Evolutionary conservation across 2,797 vertebrate genomes (phyloP).

Genomic region (Podargus strigoides): DNA sequence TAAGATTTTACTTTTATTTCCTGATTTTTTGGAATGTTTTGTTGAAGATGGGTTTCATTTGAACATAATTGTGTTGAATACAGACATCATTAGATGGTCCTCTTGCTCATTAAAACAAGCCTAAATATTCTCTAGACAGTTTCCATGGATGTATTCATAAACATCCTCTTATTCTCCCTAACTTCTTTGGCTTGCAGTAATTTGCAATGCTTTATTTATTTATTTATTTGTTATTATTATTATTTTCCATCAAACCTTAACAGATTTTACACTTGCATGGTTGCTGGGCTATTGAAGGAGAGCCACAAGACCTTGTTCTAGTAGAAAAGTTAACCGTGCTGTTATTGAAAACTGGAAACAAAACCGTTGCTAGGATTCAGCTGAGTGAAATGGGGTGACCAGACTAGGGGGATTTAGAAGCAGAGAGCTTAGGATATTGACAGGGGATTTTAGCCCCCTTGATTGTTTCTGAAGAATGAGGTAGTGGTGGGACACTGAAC

Average conservation of each 20-base stretch:
- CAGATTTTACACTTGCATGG: neutral
- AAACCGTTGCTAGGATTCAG: neutral
- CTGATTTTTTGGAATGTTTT: neutral
- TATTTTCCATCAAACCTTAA: neutral
- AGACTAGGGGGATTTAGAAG: neutral
- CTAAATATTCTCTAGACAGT: neutral
- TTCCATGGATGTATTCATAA: slow-evolving; percentile 23
- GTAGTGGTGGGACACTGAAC: neutral
- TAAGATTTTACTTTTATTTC: neutral
- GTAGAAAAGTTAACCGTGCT: neutral
- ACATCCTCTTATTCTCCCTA: neutral
- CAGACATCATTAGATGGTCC: neutral
- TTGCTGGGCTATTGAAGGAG: neutral
- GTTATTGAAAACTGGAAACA: neutral
- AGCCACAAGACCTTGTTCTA: neutral
- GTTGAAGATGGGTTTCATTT: neutral
- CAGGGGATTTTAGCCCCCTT: neutral
- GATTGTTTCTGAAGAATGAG: neutral
- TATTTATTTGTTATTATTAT: neutral
- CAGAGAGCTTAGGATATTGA: neutral
- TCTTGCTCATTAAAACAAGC: slow-evolving; percentile 7
- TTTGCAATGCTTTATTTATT: neutral
- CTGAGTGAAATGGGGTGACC: neutral
- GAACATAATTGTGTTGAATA: neutral
- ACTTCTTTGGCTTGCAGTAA: neutral